Evolutionary conservation across 2,888 invertebrate genomes (phyloP), one percentile per base, ranked within the genome.

Genomic region (Cartodere bifasciata): DNA sequence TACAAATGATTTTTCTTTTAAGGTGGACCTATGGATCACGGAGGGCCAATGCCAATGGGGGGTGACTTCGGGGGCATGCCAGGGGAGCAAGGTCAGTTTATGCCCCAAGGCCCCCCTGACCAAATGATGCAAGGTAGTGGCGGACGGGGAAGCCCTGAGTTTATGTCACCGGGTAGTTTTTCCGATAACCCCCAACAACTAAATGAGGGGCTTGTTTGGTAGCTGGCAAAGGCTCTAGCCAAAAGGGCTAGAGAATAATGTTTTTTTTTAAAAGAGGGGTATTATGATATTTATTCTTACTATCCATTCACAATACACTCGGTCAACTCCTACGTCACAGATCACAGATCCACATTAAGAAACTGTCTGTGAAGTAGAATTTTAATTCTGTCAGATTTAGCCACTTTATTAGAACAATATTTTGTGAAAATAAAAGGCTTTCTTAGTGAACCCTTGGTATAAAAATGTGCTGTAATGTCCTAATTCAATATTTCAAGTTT

Each of bases 11-110:
- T n/a, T n/a, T 29, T 25, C 28, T 5, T 46, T 53, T 27, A 58
- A 77, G 78, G 75, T 52, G 76, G 76, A 38, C 76, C 75, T 40
- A 75, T 76, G 72, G 77, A 76, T 59, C 76, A 75, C 34, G 67
- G 68, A 40, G 70, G 71, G 37, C 71, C 70, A 3, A 66, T 69
- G 54, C 68, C 75, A 52, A 69, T 76, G 72, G 79, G 76, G 57
- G 79, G 79, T 60, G 85, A 85, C 60, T 83, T 83, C 58, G 74
- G 76, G 53, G 76, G 76, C 41, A 63, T 72, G 59, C 67, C 68
- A 37, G 72, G 72, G 41, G 82, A 81, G 60, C 75, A 64, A 44
- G 60, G 56, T 13, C 63, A 50, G 49, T 67, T 75, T 66, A 61
- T 72, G 70, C 46, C 70, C 61, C 43, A 71, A 28, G 55, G 70